Base-by-base conservation (phyloP, 2,797 vertebrate species). In the Thaleichthys pacificus region DNA sequence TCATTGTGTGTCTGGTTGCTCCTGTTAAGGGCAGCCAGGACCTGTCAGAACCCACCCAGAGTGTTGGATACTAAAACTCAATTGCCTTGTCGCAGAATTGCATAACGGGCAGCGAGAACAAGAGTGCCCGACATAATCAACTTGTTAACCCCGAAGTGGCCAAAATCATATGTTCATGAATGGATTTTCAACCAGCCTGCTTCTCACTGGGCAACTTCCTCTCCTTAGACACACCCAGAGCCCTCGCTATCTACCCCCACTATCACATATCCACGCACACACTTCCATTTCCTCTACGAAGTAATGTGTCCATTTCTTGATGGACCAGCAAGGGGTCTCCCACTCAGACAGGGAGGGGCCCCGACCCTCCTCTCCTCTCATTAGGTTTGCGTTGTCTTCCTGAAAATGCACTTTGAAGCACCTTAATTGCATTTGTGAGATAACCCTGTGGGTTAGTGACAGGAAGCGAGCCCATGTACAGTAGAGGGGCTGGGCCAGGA, bases 351-450 rank as follows among this genome's bases (percentile, higher is more conserved):
- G 82, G 35, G 69, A 84, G 85, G 77, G 82, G 80, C 85, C 87
- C 69, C 73, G 49, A 70, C 65, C 69, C 90, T 84, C 84, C 82
- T 91, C 87, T 84, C 86, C 82, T 92, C 91, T 94, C 94, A 94
- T 95, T 94, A 96, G 93, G 93, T 92, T 93, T 74, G 80, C 81
- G 77, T 89, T 93, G 90, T 95, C 94, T 96, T 96, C 94, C 95
- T 96, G 96, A 97, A 98, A 96, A 96, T 96, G 95, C 95, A 96
- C 95, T 97, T 96, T 94, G 93, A 95, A 95, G 94, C 91, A 92
- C 92, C 94, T 94, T 97, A 98, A 97, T 98, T 99, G 95, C 95
- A 97, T 97, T 97, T 95, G 94, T 94, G 94, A 96, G 95, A 96
- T 96, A 96, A 96, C 94, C 95, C 94, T 91, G 93, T 93, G 93